These are phyloP conservation scores for Anoura caudifer DNA, from an alignment of 2,113 vertebrate genomes.

Conservation along the genomic window DNA sequence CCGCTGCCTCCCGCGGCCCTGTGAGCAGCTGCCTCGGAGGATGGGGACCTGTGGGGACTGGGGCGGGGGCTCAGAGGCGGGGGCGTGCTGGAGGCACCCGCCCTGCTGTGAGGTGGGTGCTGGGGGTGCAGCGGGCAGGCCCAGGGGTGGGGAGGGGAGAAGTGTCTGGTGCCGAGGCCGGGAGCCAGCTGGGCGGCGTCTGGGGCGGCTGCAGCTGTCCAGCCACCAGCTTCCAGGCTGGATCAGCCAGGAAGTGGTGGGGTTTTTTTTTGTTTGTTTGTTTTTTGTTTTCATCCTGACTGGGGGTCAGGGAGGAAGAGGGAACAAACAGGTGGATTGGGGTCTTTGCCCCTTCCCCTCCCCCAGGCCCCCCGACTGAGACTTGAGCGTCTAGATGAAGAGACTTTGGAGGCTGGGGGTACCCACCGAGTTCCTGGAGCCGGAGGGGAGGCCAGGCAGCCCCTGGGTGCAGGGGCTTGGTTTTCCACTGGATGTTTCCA, in stretches of 20 bases:
- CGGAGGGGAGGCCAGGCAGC: neutral
- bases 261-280: neutral
- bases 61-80: neutral
- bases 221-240: neutral
- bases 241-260: neutral
- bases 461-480: neutral
- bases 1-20: neutral
- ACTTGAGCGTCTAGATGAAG: neutral
- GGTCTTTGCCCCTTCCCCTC: neutral
- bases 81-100: rapidly evolving
- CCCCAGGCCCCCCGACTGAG: neutral
- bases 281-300: conserved; percentile 18
- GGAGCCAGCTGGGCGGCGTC: neutral
- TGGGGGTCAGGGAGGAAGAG: neutral
- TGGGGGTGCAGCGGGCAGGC: neutral
- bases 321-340: conserved; percentile 58
- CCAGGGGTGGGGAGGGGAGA: neutral
- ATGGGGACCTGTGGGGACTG: neutral
- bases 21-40: neutral
- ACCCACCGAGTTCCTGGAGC: neutral
- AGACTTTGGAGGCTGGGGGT: neutral
- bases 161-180: neutral
- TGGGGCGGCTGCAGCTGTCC: conserved; percentile 60
- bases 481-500: neutral
- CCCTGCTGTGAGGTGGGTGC: neutral